Evolutionary conservation across 2,797 vertebrate genomes (phyloP), one percentile per base, ranked within the genome.

Genomic region (Diglossa cyanea): DNA sequence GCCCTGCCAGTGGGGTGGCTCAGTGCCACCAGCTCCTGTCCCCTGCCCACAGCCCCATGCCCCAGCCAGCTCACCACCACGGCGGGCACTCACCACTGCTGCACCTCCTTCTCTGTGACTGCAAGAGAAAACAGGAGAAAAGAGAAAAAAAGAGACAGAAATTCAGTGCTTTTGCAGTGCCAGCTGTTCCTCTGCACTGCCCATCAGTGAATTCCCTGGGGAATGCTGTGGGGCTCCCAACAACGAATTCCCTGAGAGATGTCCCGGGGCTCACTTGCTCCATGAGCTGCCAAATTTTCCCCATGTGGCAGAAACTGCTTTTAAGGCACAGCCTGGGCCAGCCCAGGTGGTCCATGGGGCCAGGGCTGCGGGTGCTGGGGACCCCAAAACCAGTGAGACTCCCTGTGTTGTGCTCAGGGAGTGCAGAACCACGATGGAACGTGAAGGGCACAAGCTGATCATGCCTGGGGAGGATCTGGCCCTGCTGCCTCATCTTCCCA

Each of bases 81-180:
- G 5, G 42, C 3, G 0, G 71, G 26, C 62, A 98, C 98, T 98
- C 95, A 98, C 98, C 98, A 98, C 95, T 98, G 98, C 96, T 98
- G 98, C 44, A 98, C 98, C 57, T 98, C 98, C 94, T 98, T 98
- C 95, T 98, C 98, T 0, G 98, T 98, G 95, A 98, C 98, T 98
- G 98, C 65, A 97, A 97, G 85, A 98, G 84, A 97, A 96, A 93
- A 96, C 5, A 91, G 67, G 73, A 90, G 75, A 87, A 75, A 9
- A 61, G 72, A 94, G 37, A 61, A 45, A 48, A 50, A 65, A 74
- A 67, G 25, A 58, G 42, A 53, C 14, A 45, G 63, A 55, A 39
- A 57, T 50, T 89, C 14, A 97, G 86, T 5, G 9, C 8, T 68
- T 80, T 57, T 45, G 45, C 61, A 21, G 33, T 1, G 31, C 25